phyloP scores from a whole-genome alignment of 2,888 invertebrate species.

The Cybosia mesomella region DNA sequence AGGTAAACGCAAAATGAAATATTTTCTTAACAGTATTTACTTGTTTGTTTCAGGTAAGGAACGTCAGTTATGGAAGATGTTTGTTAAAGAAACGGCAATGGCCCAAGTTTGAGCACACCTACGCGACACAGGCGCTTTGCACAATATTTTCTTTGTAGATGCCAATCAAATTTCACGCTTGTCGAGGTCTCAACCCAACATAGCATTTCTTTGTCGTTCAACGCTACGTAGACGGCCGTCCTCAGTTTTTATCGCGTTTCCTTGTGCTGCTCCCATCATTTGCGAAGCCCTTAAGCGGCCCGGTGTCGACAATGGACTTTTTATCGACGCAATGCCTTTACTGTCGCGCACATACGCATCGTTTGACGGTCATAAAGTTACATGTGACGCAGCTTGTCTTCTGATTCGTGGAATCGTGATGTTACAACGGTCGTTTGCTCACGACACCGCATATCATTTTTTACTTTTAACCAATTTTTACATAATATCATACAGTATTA shows the following conservation, averaged over 20 bases:
- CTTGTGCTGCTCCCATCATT: constrained; percentile 74
- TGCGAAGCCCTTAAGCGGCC: constrained; percentile 72
- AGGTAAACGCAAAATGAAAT: background rate
- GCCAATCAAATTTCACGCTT: constrained; percentile 75
- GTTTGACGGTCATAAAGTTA: constrained; percentile 76
- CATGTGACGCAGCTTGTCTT: constrained; percentile 62
- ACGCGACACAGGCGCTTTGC: constrained; percentile 38
- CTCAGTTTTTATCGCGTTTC: constrained; percentile 78
- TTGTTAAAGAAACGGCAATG: constrained; percentile 18
- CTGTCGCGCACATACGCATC: constrained; percentile 72
- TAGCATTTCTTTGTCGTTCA: constrained; percentile 67
- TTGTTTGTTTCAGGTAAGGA: constrained; percentile 58
- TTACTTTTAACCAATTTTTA: constrained; percentile 54
- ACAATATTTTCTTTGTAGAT: constrained; percentile 60
- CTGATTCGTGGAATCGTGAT: constrained; percentile 65
- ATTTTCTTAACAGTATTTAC: constrained; percentile 18
- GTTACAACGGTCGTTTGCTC: constrained; percentile 55
- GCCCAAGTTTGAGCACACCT: constrained; percentile 37
- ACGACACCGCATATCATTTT: constrained; percentile 47
- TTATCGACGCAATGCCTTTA: constrained; percentile 76
- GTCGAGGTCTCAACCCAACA: constrained; percentile 63
- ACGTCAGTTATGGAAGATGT: constrained; percentile 19
- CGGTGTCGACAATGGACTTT: constrained; percentile 79
- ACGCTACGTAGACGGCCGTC: constrained; percentile 61
- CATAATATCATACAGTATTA: constrained; percentile 31